These are phyloP conservation scores for Nezara viridula DNA, from an alignment of 2,888 invertebrate species.

Conservation along the genomic window DNA sequence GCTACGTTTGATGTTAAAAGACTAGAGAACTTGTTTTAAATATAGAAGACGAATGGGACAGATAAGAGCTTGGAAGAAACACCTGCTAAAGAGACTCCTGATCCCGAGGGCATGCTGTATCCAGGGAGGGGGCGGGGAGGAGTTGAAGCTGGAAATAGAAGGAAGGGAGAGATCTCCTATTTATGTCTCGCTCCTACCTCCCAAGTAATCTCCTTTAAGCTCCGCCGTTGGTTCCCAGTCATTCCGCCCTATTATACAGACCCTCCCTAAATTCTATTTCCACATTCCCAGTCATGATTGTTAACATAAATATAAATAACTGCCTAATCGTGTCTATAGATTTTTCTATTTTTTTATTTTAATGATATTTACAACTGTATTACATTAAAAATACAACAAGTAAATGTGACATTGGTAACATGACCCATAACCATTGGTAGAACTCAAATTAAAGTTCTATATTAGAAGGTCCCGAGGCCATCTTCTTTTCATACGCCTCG, in stretches of 20 bases:
- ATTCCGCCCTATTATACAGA: not conserved
- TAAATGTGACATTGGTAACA: too few species aligned
- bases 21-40: too few species aligned
- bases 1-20: too few species aligned
- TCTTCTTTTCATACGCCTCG: too few species aligned
- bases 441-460: too few species aligned
- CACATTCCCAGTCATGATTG: not conserved
- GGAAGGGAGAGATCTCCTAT: not conserved
- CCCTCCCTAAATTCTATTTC: not conserved
- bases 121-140: too few species aligned
- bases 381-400: too few species aligned
- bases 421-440: too few species aligned
- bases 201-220: slow-evolving; percentile 23
- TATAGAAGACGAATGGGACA: too few species aligned
- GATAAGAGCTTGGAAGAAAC: not conserved
- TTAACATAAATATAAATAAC: not conserved
- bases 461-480: too few species aligned
- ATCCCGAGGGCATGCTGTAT: not conserved
- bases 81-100: not conserved
- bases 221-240: not conserved
- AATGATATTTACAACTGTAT: too few species aligned
- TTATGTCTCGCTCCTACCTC: not conserved
- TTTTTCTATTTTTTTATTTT: too few species aligned
- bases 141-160: not conserved
- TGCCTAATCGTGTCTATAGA: not conserved